A percentile compares a stretch with the other conserved stretches of the same genome.
phyloP scores from a whole-genome alignment of 2,113 vertebrate genomes.

The Glaucomys volans region DNA sequence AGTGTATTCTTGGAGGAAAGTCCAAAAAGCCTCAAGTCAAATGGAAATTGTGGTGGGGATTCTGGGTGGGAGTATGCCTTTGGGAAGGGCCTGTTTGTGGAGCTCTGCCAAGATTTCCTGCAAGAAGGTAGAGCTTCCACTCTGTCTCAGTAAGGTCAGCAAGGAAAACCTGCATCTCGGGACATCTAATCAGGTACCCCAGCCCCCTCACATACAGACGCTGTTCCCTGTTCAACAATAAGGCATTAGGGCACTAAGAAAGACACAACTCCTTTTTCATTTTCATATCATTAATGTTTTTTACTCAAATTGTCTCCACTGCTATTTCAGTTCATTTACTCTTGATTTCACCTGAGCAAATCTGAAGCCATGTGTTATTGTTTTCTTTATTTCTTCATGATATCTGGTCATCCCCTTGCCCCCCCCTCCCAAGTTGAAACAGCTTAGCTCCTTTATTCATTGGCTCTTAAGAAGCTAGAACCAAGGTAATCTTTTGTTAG shows the following conservation, averaged over 20 bases:
- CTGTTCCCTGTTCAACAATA: neutral
- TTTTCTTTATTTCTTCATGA: neutral
- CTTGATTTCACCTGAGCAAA: neutral
- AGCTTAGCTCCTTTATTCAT: neutral
- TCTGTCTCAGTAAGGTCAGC: neutral
- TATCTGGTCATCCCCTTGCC: neutral
- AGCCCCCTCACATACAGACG: neutral
- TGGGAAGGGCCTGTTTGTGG: neutral
- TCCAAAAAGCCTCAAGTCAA: neutral
- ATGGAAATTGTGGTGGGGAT: neutral
- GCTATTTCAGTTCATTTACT: neutral
- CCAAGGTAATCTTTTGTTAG: neutral
- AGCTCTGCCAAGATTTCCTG: neutral
- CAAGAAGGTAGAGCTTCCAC: neutral
- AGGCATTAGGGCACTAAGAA: neutral
- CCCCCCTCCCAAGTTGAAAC: neutral
- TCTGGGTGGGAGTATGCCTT: neutral
- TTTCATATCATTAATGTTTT: neutral
- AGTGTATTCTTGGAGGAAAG: neutral
- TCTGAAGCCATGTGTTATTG: neutral
- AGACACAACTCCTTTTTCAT: neutral
- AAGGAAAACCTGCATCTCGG: neutral
- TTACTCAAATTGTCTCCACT: slow-evolving; percentile 25
- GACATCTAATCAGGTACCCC: neutral
- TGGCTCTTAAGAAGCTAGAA: neutral